These are phyloP conservation scores for Spodoptera frugiperda DNA, from an alignment of 1,140 invertebrate species.

Conservation along the genomic window DNA sequence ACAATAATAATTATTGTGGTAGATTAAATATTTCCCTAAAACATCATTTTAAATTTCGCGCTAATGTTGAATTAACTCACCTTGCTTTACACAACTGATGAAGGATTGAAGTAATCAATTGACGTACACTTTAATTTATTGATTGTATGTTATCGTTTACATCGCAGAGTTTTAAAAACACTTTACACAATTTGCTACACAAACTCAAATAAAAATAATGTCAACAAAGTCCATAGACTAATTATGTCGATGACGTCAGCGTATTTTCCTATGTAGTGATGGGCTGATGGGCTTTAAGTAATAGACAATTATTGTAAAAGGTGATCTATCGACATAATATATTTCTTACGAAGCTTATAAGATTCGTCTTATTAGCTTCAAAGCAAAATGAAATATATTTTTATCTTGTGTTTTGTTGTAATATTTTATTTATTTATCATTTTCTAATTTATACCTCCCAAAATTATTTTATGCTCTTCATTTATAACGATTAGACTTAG, in stretches of 20 bases:
- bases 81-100: slow-evolving; percentile 6
- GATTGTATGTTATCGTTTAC: slow-evolving; percentile 13
- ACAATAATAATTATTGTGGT: neutral
- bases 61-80: slow-evolving; percentile 32
- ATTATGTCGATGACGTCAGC: slow-evolving; percentile 36
- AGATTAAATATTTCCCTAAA: neutral
- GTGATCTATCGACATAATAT: neutral
- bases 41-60: slow-evolving; percentile 31
- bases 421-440: too few species aligned
- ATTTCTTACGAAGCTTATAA: too few species aligned
- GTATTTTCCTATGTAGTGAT: slow-evolving; percentile 36
- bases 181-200: slow-evolving; percentile 26
- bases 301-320: neutral
- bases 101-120: neutral
- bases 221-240: slow-evolving; percentile 43
- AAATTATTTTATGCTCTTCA: too few species aligned
- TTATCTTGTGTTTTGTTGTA: too few species aligned
- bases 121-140: neutral
- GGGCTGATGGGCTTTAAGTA: neutral
- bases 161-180: slow-evolving; percentile 29
- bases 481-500: too few species aligned
- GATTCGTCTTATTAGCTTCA: too few species aligned
- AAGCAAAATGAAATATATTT: too few species aligned
- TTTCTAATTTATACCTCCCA: too few species aligned
- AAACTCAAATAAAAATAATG: slow-evolving; percentile 38